A percentile compares a stretch with the other conserved stretches of the same genome.
Evolutionary conservation across 2,888 invertebrate genomes (phyloP).

Genomic region (Eremobia ochroleuca): DNA sequence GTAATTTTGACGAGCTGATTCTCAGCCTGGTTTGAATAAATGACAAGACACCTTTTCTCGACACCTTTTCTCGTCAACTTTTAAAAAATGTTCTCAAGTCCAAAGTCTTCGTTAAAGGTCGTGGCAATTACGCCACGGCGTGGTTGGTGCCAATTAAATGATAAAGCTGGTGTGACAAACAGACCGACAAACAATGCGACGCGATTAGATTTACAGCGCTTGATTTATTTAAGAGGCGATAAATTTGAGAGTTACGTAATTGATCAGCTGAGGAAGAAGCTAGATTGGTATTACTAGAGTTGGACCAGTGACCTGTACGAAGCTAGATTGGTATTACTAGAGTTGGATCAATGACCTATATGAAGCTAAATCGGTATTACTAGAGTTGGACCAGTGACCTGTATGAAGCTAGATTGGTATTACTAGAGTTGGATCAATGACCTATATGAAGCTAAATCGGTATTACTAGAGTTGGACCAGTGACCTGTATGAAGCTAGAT

Average conservation of each 20-base stretch:
- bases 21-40: neutral
- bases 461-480: no score
- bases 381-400: no score
- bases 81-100: constrained; percentile 31
- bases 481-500: no score
- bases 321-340: neutral
- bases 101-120: constrained; percentile 19
- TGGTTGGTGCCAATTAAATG: constrained; percentile 70
- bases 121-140: constrained; percentile 62
- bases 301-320: neutral
- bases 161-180: constrained; percentile 69
- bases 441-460: no score
- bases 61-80: neutral
- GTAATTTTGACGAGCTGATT: neutral
- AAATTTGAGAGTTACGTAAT: constrained; percentile 37
- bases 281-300: neutral
- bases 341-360: no score
- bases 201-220: constrained; percentile 62
- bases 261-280: neutral
- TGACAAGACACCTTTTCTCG: neutral
- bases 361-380: no score
- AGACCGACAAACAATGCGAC: constrained; percentile 52
- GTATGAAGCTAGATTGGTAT: no score
- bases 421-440: no score
- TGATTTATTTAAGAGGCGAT: constrained; percentile 54